Evolutionary conservation across 2,888 invertebrate species (phyloP), one percentile per base, ranked within the genome.

Genomic region (Zele albiditarsus): DNA sequence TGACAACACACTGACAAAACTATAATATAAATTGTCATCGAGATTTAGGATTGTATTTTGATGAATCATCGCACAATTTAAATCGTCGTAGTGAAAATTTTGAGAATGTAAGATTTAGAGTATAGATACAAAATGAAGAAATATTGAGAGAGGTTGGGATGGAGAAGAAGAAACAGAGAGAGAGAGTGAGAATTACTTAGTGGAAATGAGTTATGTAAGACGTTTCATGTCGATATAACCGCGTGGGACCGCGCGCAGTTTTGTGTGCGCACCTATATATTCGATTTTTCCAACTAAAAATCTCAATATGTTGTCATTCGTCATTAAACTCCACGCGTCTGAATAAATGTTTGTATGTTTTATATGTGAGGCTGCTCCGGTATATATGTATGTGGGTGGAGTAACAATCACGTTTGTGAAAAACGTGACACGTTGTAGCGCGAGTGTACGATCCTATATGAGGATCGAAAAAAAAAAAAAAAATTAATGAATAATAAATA

Each of bases 201-300:
- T 38, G 38, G 38, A 4, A 38, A 38, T 38, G 53, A n/a, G 20
- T 53, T 53, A 53, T 53, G 53, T 53, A 53, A 53, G 53, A 53
- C 20, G 8, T 53, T 53, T 53, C 20, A 10, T 53, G 53, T 53
- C 53, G 20, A 53, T 53, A 53, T 53, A 53, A n/a, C 53, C 20
- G n/a, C 46, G 46, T 46, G 53, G 53, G n/a, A 53, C 20, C 20
- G 20, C 20, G 46, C 46, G 53, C 53, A 53, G 23, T 20, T 53
- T 53, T 53, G 53, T 20, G 53, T 20, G 53, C 53, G 20, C 20
- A 53, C 2, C 46, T n/a, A 5, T 46, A n/a, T 23, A 10, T 53
- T 46, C 46, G 46, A 46, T 46, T 46, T 46, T 53, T 53, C 20
- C n/a, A 20, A 20, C 20, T 20, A 53, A 38, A 53, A 53, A 53